Evolutionary conservation across 2,888 invertebrate species (phyloP), one percentile per base, ranked within the genome.

Genomic region (Teinopalpus imperialis): DNA sequence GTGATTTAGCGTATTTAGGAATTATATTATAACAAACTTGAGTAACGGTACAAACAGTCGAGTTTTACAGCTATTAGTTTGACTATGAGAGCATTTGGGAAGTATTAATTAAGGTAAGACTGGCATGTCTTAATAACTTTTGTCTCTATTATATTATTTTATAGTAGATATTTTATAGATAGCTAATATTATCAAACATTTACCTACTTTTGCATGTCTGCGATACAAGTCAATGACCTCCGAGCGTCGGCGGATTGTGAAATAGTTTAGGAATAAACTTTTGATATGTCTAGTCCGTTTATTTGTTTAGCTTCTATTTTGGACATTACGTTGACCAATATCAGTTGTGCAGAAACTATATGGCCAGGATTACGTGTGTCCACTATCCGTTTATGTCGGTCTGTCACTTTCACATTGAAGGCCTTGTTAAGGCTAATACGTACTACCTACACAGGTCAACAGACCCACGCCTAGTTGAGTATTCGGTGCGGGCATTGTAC

Each of bases 391-490:
- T 14, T 40, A 40, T 30, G 21, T 21, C 2, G 20, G 20, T 26
- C 12, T 9, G 26, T 30, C 35, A 44, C 44, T 44, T 44, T 44
- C 44, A 44, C 37, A 18, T 44, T 8, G 21, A 12, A 13, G 27
- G 24, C 37, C 44, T 37, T 37, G 24, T 44, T 44, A 20, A 37
- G 37, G 18, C 27, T 29, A 29, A 35, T n/a, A n/a, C n/a, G n/a
- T n/a, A n/a, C 41, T 23, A 21, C 21, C 12, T 20, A 14, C 30
- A n/a, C n/a, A n/a, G 21, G 14, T 13, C 34, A 20, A 9, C 20
- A 10, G 6, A 10, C 34, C 34, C 34, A 34, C 34, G 21, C 21
- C 21, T 34, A 20, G n/a, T 34, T 21, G n/a, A 18, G 20, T 21
- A 21, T 21, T 12, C n/a, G 4, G 6, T 32, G 18, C 7, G 10